Evolutionary conservation across 2,797 vertebrate genomes (phyloP).

Genomic region (Anguilla anguilla): DNA sequence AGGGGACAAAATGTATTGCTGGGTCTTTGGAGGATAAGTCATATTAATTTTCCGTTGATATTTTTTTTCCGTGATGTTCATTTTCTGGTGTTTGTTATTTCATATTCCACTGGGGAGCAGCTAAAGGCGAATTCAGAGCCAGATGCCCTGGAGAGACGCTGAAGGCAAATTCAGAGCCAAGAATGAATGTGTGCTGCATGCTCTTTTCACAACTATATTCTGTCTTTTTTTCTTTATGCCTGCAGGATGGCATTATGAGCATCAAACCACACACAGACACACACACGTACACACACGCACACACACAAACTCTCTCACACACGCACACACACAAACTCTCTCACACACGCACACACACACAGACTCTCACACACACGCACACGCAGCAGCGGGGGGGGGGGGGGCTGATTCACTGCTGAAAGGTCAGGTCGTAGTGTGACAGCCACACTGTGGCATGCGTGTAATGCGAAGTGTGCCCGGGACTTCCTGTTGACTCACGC

Average conservation of each 20-base stretch:
- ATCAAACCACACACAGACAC: neutral
- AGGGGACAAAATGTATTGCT: neutral
- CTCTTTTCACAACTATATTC: neutral
- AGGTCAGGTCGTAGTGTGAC: constrained; percentile 54
- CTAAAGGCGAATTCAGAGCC: neutral
- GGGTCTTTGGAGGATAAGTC: neutral
- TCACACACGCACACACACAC: neutral
- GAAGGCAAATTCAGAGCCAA: no score
- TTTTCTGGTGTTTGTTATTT: neutral
- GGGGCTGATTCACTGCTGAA: constrained; percentile 52
- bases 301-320: neutral
- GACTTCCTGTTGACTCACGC: constrained; percentile 71
- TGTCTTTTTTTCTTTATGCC: neutral
- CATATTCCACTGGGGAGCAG: neutral
- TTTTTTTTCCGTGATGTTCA: neutral
- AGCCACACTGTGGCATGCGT: constrained; percentile 51
- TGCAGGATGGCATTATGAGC: neutral
- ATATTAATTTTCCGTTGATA: neutral
- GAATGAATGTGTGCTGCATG: no score
- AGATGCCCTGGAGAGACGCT: neutral
- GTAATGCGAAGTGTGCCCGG: constrained; percentile 51
- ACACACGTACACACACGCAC: neutral
- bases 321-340: neutral
- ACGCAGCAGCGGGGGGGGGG: neutral
- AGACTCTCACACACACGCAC: neutral